Conservation (phyloP, 2,113 vertebrate genomes). For the Protomyctophum bolini region DNA sequence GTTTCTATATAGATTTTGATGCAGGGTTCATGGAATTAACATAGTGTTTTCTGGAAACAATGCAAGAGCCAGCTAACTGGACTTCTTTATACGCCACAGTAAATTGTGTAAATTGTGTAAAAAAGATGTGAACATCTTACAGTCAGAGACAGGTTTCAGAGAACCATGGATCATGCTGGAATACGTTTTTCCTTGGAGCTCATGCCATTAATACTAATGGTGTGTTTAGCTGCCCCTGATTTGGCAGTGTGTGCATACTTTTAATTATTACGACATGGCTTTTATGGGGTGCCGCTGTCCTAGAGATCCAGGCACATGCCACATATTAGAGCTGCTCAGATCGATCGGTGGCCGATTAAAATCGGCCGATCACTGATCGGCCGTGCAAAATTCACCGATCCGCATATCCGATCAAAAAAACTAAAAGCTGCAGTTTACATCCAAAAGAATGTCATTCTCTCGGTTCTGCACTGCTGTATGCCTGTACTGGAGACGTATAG, state of each 20-base stretch:
- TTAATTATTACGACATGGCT: constrained; percentile 5
- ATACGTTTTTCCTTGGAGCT: constrained; percentile 27
- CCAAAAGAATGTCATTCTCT: too few species aligned
- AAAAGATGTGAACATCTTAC: too few species aligned
- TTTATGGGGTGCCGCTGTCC: too few species aligned
- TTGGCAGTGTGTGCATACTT: constrained; percentile 21
- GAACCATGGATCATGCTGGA: constrained; percentile 20
- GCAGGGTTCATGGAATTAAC: neutral
- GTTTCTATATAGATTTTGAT: constrained; percentile 1
- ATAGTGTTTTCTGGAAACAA: neutral
- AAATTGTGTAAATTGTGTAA: neutral
- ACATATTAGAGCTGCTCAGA: too few species aligned
- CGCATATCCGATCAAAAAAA: too few species aligned
- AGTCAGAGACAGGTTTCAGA: constrained; percentile 38
- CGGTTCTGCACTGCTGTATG: too few species aligned
- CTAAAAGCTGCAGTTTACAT: too few species aligned
- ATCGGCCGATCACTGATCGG: too few species aligned
- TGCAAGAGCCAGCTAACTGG: neutral
- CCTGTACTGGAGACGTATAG: too few species aligned
- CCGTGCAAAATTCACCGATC: too few species aligned
- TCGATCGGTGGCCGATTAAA: too few species aligned
- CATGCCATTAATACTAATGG: constrained; percentile 48
- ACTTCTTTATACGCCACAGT: neutral
- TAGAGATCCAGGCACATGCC: too few species aligned
- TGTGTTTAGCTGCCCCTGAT: constrained; percentile 6